Evolutionary conservation across 2,797 vertebrate species (phyloP).

Genomic region (Hyperoplus immaculatus): DNA sequence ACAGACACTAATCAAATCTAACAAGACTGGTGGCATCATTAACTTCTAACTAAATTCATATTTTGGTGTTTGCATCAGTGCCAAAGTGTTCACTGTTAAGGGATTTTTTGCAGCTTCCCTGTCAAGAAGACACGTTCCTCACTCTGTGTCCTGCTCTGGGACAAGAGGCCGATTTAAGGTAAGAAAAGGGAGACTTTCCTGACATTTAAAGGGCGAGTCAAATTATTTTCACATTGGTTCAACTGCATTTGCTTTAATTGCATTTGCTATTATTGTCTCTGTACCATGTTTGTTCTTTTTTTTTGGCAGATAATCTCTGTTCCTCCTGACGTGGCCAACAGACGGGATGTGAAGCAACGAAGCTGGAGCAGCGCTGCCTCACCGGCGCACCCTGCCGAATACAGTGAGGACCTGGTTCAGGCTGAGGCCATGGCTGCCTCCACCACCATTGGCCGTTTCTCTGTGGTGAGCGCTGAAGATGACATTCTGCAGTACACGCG

Average conservation of each 20-base stretch:
- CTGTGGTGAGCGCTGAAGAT: conserved; percentile 92
- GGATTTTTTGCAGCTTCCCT: conserved; percentile 71
- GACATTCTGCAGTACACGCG: conserved; percentile 88
- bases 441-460: conserved; percentile 95
- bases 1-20: conserved; percentile 2
- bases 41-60: neutral
- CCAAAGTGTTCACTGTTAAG: conserved; percentile 37
- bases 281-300: conserved; percentile 6
- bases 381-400: conserved; percentile 75
- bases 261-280: neutral
- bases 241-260: neutral
- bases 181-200: neutral
- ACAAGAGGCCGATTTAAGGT: conserved; percentile 85
- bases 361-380: conserved; percentile 85
- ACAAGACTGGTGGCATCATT: conserved; percentile 1
- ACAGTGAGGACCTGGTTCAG: conserved; percentile 57
- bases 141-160: conserved; percentile 82
- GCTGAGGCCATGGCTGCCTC: conserved; percentile 74
- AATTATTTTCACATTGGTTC: conserved; percentile 10
- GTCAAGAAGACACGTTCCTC: conserved; percentile 82
- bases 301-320: conserved; percentile 79
- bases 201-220: neutral
- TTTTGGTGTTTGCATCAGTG: neutral
- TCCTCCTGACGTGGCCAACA: conserved; percentile 80
- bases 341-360: conserved; percentile 81